A percentile compares a stretch with the other conserved stretches of the same genome.
Evolutionary conservation across 1,140 invertebrate genomes (phyloP).

Genomic region (Chlorops oryzae): DNA sequence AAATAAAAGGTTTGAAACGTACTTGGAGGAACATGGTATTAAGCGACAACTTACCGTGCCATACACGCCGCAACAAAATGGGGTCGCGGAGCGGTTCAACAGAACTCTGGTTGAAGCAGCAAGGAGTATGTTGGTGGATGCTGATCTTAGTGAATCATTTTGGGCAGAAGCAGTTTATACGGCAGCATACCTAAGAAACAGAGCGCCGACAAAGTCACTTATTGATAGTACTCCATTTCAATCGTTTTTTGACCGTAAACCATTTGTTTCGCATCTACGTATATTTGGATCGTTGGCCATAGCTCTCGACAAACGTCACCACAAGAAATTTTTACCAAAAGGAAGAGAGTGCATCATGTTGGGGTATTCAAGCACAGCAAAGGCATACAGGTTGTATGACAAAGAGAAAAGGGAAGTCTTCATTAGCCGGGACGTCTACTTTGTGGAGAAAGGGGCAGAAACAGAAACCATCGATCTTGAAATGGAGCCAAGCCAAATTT

Average conservation of each 20-base stretch:
- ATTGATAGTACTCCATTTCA: conserved; percentile 37
- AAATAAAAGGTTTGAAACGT: conserved; percentile 9
- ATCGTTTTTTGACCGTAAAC: not conserved
- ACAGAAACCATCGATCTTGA: not conserved
- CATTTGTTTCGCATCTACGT: conserved; percentile 1
- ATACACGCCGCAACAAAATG: conserved; percentile 20
- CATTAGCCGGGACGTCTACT: conserved; percentile 3
- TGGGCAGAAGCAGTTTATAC: conserved; percentile 26
- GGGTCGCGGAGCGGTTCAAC: conserved; percentile 18
- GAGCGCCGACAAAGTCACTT: conserved; percentile 13
- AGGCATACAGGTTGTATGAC: conserved; percentile 4
- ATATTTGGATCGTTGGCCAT: conserved; percentile 7
- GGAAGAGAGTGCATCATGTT: conserved; percentile 1
- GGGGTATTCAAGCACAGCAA: conserved; percentile 3
- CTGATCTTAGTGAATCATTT: conserved; percentile 12
- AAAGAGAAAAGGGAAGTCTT: not conserved
- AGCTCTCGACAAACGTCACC: not conserved
- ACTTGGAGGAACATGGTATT: conserved; percentile 13
- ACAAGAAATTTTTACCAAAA: conserved; percentile 8
- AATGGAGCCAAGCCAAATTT: not conserved
- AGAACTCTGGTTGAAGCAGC: conserved; percentile 17
- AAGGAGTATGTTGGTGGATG: conserved; percentile 17
- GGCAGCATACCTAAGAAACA: conserved; percentile 17
- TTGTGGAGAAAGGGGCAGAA: not conserved
- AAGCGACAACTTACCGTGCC: conserved; percentile 17